phyloP scores from a whole-genome alignment of 2,797 vertebrate species.

The Hypotaenidia okinawae region DNA sequence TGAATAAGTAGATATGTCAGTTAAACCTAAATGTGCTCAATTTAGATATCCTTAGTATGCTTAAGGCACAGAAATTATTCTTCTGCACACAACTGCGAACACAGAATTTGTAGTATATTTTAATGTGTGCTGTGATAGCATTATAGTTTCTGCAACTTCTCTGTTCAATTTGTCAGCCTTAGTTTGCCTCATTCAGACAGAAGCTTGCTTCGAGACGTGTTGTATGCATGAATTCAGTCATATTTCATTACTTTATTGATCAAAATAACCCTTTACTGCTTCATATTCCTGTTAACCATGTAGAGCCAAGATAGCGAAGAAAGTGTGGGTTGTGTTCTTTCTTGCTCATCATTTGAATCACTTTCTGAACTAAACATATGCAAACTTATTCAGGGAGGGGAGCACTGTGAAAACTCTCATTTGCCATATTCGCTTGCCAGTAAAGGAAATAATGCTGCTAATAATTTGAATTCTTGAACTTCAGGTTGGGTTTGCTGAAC shows the following conservation, averaged over 20 bases:
- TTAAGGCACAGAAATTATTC: background rate
- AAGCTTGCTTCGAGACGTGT: background rate
- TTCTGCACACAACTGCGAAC: background rate
- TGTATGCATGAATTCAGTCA: background rate
- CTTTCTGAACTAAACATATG: background rate
- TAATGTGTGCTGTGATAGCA: background rate
- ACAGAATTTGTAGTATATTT: background rate
- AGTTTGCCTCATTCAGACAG: background rate
- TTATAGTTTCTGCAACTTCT: background rate
- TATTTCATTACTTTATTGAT: conserved; percentile 3
- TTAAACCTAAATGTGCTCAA: background rate
- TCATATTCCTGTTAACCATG: background rate
- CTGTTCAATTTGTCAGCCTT: background rate
- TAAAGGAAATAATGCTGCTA: conserved; percentile 6
- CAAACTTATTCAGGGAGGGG: conserved; percentile 2
- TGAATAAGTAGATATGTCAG: background rate
- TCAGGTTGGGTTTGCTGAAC: conserved; percentile 43
- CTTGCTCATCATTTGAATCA: background rate
- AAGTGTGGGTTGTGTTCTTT: background rate
- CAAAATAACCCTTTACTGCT: conserved; percentile 7
- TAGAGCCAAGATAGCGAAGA: background rate
- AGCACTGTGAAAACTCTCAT: background rate
- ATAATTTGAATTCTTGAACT: conserved; percentile 48
- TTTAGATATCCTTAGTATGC: background rate
- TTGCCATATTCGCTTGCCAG: background rate